Base-by-base conservation (phyloP, 2,797 vertebrate species). In the Gymnoscopelus braueri region DNA sequence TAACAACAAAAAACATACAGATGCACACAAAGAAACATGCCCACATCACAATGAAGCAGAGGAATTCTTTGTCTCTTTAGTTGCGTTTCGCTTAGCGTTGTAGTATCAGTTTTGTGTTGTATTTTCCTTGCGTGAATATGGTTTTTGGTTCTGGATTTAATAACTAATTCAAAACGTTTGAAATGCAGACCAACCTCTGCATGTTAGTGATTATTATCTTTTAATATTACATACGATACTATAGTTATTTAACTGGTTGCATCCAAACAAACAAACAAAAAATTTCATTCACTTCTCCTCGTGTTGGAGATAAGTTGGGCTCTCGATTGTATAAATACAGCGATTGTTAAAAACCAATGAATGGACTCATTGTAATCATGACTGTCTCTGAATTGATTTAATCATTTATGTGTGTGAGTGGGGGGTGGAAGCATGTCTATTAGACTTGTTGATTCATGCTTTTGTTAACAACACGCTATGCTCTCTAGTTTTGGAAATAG, bases 401-500 rank as follows among this genome's bases (percentile, higher is more conserved):
- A 61, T 80, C 62, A 85, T 78, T 71, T 72, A 74, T 19, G 23
- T 61, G 61, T 71, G 7, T 77, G 74, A 68, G 73, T 79, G 65
- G 68, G 72, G 53, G 71, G 73, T 23, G 74, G 69, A 71, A 48
- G 32, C 57, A 57, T 82, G 71, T 82, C 75, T 79, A 75, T 86
- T 69, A 70, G 78, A 78, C 80, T 63, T 83, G 77, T 75, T 81
- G 69, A 75, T 80, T 78, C 76, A 80, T 79, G 81, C 78, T 68
- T 44, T 61, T 78, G 14, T 81, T 13, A 52, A 64, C n/a, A 52
- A 66, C 54, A 63, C 79, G 63, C 78, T 60, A 26, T 65, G 78
- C 57, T 61, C 75, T 62, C 75, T 4, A 15, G 77, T 15, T 32
- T 24, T 65, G 78, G 77, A 71, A 83, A 72, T 78, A 55, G 65